Base-by-base conservation (phyloP, 1,140 invertebrate species). In the Drosophila aff. region DNA sequence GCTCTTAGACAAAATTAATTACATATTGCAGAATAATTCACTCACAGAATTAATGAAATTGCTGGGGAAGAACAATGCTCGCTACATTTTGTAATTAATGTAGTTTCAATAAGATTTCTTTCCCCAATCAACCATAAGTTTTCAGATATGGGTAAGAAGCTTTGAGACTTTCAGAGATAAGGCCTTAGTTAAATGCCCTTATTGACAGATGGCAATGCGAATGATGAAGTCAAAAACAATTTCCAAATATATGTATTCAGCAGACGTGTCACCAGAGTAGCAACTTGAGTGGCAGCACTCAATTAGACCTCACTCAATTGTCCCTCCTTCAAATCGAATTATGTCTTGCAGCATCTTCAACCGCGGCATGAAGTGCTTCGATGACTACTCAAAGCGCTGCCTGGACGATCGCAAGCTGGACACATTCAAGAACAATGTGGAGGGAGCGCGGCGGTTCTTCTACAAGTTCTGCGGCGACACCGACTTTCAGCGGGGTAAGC, bases 341-440 rank as follows among this genome's bases (percentile, higher is more conserved):
- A 38, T 62, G 13, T 53, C 60, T 83, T 79, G 26, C 77, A 92
- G 92, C 68, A 89, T 92, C 62, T 92, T 92, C 65, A 79, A 90
- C 58, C 79, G 77, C 10, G 92, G 92, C 50, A 92, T 92, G 90
- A 81, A 78, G 65, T 92, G 92, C 59, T 92, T 92, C 49, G 92
- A 92, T 64, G 77, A 81, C 16, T 92, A 92, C 41, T 79, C 84
- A 8, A 73, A 72, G 26, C 86, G 85, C 16, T 92, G 92, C 58
- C 57, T 92, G 5, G 74, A 82, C 33, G 78, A 86, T 46, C 79
- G 81, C 18, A 92, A 92, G 21, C 59, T 85, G 3, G 67, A 38
- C 16, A 58, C 91, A 15, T 84, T 91, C 28, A 81, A 91, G 53
- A 91, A 86, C 38, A 92, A 91, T 71, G 82, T 92, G 28, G 87